Evolutionary conservation across 2,888 invertebrate species (phyloP).

Genomic region (Spisula subtruncata): DNA sequence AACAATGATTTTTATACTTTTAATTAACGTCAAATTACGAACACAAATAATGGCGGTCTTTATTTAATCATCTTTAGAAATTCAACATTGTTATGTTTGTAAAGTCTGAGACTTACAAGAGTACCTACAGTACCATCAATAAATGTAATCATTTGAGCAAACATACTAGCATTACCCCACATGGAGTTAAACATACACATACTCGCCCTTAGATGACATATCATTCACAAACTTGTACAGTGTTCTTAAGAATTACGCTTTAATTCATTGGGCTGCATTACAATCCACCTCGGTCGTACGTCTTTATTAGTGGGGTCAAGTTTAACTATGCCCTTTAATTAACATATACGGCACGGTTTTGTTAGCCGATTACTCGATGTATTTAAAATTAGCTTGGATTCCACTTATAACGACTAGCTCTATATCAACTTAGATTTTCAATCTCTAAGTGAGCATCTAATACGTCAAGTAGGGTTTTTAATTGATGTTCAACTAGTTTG

Average conservation of each 20-base stretch:
- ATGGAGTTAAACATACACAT: not conserved
- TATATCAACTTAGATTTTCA: not conserved
- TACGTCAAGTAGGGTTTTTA: not conserved
- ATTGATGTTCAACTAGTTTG: not conserved
- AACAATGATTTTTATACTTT: not conserved
- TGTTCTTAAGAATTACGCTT: not conserved
- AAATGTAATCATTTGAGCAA: constrained; percentile 3
- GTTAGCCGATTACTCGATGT: not conserved
- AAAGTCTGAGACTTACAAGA: not conserved
- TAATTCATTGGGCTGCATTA: not conserved
- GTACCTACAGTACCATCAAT: not conserved
- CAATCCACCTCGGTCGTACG: not conserved
- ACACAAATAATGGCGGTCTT: not conserved
- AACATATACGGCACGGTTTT: constrained; percentile 3
- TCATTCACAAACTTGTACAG: not conserved
- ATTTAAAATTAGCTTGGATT: not conserved
- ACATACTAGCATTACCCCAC: not conserved
- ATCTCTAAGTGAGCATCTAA: not conserved
- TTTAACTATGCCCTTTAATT: too few relatives aligned
- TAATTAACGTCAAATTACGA: not conserved
- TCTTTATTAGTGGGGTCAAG: not conserved
- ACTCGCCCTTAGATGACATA: constrained; percentile 22
- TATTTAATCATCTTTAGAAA: constrained; percentile 9
- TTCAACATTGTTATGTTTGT: not conserved
- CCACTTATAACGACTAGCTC: too few relatives aligned